Evolutionary conservation across 1,140 invertebrate species (phyloP), one percentile per base, ranked within the genome.

Genomic region (Hormaphis cornu): DNA sequence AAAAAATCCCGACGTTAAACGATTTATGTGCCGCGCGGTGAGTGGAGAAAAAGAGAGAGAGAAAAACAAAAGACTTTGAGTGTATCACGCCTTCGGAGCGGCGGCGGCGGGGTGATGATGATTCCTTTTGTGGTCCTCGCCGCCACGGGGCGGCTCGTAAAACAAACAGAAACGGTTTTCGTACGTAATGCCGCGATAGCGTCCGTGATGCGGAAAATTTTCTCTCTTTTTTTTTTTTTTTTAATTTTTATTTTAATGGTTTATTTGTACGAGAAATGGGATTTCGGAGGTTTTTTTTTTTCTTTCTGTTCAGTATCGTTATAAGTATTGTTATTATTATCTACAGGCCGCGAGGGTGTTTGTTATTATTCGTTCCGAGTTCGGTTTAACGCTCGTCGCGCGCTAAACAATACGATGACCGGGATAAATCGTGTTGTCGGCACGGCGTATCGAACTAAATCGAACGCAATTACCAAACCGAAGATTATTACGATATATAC

Each of bases 161-260:
- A 56, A 56, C 53, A 56, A 56, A 56, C 53, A 56, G 18, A 56
- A 56, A 56, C 30, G 53, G 53, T 37, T 56, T 22, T 53, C 6
- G 12, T 56, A 20, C 16, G n/a, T n/a, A n/a, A n/a, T n/a, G n/a
- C n/a, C n/a, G n/a, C n/a, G 22, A 56, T 37, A 37, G 30, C 33
- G 53, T 56, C 30, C 53, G 30, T 37, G 53, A 56, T 56, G 53
- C 53, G 53, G 53, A 56, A 56, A 56, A 56, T 56, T 56, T 56
- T 56, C 5, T 30, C 37, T n/a, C n/a, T n/a, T n/a, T n/a, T n/a
- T n/a, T n/a, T n/a, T n/a, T n/a, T n/a, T n/a, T n/a, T n/a, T n/a
- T n/a, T n/a, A n/a, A n/a, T n/a, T n/a, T n/a, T n/a, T n/a, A n/a
- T 53, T 56, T 56, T 56, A 56, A 56, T 56, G 30, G 53, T 56